These are phyloP conservation scores for Acleris holmiana DNA, from an alignment of 2,888 invertebrate genomes.

Conservation along the genomic window DNA sequence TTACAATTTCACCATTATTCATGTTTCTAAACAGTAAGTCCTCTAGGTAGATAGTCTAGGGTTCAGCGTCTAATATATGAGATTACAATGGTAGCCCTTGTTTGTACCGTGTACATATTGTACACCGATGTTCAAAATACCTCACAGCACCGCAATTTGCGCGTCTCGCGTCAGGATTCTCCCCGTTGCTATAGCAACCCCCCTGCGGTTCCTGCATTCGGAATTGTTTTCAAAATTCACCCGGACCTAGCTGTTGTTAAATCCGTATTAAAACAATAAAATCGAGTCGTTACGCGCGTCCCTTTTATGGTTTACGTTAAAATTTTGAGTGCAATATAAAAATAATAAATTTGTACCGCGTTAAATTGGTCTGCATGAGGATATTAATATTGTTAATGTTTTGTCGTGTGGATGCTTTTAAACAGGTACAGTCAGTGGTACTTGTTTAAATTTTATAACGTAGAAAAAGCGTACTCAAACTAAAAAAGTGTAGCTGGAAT, in stretches of 20 bases:
- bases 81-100: background rate
- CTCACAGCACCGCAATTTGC: constrained; percentile 59
- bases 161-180: constrained; percentile 68
- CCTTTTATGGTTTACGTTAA: constrained; percentile 52
- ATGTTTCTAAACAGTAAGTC: too few relatives aligned
- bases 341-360: constrained; percentile 19
- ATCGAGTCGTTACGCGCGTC: constrained; percentile 51
- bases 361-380: constrained; percentile 15
- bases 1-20: too few relatives aligned
- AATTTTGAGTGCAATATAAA: constrained; percentile 51
- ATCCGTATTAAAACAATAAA: constrained; percentile 76
- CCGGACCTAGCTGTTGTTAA: constrained; percentile 63
- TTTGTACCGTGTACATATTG: background rate
- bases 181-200: constrained; percentile 75
- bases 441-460: too few relatives aligned
- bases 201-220: constrained; percentile 67
- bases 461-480: too few relatives aligned
- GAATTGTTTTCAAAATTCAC: constrained; percentile 72
- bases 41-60: too few relatives aligned
- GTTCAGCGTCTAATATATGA: too few relatives aligned
- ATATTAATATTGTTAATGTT: too few relatives aligned
- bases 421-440: too few relatives aligned
- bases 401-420: too few relatives aligned
- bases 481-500: too few relatives aligned
- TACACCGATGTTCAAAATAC: constrained; percentile 31